Percentiles rank a stretch among this genome's conserved stretches.
Conservation (phyloP, 1,140 invertebrate species). For the Bombus turneri region DNA sequence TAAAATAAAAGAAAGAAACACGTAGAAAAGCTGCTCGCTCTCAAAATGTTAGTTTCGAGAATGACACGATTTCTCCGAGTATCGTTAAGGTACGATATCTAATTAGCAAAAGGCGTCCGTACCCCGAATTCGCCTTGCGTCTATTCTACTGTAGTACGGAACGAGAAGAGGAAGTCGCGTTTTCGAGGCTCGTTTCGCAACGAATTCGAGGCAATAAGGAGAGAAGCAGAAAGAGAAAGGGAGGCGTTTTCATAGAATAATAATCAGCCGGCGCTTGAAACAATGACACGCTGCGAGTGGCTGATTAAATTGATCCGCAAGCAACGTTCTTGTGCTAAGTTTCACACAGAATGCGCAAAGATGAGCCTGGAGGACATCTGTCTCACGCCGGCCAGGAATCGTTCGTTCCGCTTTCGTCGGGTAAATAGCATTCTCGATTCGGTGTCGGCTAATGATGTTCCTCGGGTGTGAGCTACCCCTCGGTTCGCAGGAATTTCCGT, state of each 20-base stretch:
- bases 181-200: background rate
- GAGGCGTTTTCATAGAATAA: background rate
- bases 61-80: background rate
- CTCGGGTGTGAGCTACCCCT: background rate
- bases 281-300: background rate
- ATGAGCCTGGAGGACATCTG: background rate
- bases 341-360: background rate
- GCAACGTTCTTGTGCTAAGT: background rate
- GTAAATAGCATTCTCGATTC: conserved; percentile 17
- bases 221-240: background rate
- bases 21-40: background rate
- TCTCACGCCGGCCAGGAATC: conserved; percentile 7
- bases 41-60: background rate
- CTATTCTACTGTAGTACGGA: too few species aligned
- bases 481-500: background rate
- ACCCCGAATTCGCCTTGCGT: too few species aligned
- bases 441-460: conserved; percentile 21
- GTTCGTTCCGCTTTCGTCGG: background rate
- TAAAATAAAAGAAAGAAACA: background rate
- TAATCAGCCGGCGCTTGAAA: background rate
- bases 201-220: background rate
- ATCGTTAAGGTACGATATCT: background rate
- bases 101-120: background rate
- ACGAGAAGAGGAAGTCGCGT: background rate
- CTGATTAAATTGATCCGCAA: background rate